phyloP scores from a whole-genome alignment of 2,797 vertebrate genomes.

The Tragopan temminckii region DNA sequence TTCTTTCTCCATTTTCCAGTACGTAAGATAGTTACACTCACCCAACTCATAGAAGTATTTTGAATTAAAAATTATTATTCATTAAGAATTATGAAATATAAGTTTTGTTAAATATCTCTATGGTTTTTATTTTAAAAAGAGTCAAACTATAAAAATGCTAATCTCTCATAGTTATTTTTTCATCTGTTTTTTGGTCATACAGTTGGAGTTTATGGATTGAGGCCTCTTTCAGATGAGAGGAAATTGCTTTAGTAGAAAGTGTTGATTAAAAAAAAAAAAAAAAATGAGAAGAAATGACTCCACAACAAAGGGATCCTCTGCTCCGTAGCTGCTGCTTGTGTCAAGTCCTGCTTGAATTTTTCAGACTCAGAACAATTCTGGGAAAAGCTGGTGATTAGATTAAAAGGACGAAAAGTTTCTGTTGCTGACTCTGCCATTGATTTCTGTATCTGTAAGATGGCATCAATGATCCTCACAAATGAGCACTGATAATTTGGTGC shows the following conservation, averaged over 20 bases:
- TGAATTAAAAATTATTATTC: background rate
- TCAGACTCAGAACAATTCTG: constrained; percentile 29
- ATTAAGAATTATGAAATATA: background rate
- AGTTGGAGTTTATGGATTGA: background rate
- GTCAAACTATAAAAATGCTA: background rate
- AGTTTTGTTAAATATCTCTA: background rate
- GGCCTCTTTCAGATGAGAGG: background rate
- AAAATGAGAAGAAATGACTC: background rate
- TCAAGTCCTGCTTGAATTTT: constrained; percentile 18
- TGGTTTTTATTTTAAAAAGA: background rate
- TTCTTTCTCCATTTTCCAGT: background rate
- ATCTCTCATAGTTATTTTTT: background rate
- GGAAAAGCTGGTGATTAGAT: constrained; percentile 25
- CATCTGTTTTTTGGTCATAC: background rate
- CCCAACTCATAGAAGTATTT: background rate
- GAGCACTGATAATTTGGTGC: background rate
- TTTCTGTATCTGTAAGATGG: constrained; percentile 14
- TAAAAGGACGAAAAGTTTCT: background rate
- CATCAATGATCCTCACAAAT: background rate
- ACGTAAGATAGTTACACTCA: background rate
- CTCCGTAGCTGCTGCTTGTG: background rate
- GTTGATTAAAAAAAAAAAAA: background rate
- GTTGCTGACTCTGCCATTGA: constrained; percentile 16
- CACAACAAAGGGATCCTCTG: background rate
- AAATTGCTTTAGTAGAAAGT: background rate